phyloP scores from a whole-genome alignment of 2,797 vertebrate genomes.

The Decapterus maruadsi region DNA sequence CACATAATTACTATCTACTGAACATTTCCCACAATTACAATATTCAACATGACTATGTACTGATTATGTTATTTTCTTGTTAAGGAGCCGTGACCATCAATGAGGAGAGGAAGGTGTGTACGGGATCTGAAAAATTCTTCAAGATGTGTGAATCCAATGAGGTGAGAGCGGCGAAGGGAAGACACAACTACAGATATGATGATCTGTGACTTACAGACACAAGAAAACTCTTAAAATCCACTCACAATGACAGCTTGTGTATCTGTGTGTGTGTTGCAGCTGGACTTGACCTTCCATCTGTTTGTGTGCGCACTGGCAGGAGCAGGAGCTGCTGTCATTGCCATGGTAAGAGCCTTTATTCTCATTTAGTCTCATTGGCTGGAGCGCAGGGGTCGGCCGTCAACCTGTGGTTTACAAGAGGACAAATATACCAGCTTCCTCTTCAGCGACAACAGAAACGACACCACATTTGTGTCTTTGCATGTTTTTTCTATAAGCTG shows the following conservation, averaged over 20 bases:
- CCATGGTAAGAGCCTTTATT: constrained; percentile 90
- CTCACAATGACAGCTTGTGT: background rate
- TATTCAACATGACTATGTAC: background rate
- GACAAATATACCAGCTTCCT: background rate
- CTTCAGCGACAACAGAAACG: no score
- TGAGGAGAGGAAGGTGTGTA: constrained; percentile 95
- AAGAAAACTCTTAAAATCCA: background rate
- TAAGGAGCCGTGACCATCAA: constrained; percentile 92
- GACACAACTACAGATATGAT: background rate
- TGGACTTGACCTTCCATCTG: constrained; percentile 99
- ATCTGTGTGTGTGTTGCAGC: constrained; percentile 80
- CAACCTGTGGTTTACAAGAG: background rate
- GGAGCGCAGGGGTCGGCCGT: background rate
- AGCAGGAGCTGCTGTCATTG: constrained; percentile 96
- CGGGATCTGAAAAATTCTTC: constrained; percentile 91
- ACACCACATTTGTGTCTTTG: no score
- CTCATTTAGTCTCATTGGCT: constrained; percentile 23
- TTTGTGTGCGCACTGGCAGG: constrained; percentile 97
- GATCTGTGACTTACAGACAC: background rate
- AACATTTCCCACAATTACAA: background rate
- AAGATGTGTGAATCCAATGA: constrained; percentile 98
- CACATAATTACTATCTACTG: background rate
- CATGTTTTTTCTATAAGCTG: no score
- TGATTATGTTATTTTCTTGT: constrained; percentile 23
- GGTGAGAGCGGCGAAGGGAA: constrained; percentile 74